A percentile compares a stretch with the other conserved stretches of the same genome.
Conservation (phyloP, 2,113 vertebrate species). For the Forbesichthys agassizii region DNA sequence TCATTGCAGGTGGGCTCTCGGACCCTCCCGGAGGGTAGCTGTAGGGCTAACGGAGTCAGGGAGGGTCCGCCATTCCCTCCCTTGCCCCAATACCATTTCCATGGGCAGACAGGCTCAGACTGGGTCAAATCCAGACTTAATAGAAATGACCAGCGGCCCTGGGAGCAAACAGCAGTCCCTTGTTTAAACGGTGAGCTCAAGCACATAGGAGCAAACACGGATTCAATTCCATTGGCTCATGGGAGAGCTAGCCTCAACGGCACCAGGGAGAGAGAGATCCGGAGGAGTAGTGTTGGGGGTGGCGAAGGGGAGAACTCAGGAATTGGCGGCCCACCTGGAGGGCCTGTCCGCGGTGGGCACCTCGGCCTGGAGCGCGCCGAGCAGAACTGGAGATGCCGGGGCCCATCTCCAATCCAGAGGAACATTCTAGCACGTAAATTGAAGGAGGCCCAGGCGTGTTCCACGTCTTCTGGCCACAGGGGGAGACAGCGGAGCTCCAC, state of each 20-base stretch:
- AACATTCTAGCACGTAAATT: slow-evolving; percentile 80
- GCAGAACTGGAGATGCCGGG: slow-evolving; percentile 80
- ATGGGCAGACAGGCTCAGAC: slow-evolving; percentile 67
- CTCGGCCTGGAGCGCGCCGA: slow-evolving; percentile 73
- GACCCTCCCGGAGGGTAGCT: slow-evolving; percentile 76
- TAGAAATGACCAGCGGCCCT: slow-evolving; percentile 47
- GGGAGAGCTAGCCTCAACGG: slow-evolving; percentile 18
- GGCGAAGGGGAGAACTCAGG: slow-evolving; percentile 56
- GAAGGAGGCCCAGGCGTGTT: slow-evolving; percentile 71
- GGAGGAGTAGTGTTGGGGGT: not conserved
- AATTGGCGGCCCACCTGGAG: slow-evolving; percentile 49
- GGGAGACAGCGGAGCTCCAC: slow-evolving; percentile 77
- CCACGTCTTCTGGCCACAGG: slow-evolving; percentile 58
- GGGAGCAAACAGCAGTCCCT: slow-evolving; percentile 39
- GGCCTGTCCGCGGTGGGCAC: slow-evolving; percentile 4
- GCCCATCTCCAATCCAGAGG: slow-evolving; percentile 84
- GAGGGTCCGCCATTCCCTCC: slow-evolving; percentile 70
- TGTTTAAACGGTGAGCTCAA: slow-evolving; percentile 46
- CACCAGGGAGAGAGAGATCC: slow-evolving; percentile 21
- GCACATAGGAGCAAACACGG: slow-evolving; percentile 56
- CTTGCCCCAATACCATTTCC: slow-evolving; percentile 54
- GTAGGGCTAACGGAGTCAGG: slow-evolving; percentile 69
- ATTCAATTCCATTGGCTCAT: slow-evolving; percentile 7
- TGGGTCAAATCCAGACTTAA: slow-evolving; percentile 57
- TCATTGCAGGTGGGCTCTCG: slow-evolving; percentile 73